A percentile compares a stretch with the other conserved stretches of the same genome.
Evolutionary conservation across 2,797 vertebrate species (phyloP).

Genomic region (Mallotus villosus): DNA sequence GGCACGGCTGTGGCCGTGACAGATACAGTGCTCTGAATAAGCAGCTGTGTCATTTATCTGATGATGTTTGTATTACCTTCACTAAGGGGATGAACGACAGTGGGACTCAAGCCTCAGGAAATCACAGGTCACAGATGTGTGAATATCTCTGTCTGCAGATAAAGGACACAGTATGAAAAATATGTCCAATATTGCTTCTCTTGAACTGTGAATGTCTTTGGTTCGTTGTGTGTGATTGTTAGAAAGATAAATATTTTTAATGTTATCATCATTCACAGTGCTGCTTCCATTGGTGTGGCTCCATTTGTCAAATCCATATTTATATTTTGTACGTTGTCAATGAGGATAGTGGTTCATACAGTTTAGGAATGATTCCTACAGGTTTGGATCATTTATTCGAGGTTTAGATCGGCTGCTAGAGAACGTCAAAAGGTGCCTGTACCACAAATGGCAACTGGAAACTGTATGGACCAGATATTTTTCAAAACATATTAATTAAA

Average conservation of each 20-base stretch:
- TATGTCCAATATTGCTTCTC: constrained; percentile 34
- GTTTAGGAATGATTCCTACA: too few relatives aligned
- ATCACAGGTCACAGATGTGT: constrained; percentile 29
- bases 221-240: constrained; percentile 17
- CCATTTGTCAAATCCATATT: too few relatives aligned
- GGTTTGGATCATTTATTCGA: background rate
- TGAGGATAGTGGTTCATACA: too few relatives aligned
- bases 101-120: constrained; percentile 38
- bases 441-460: too few relatives aligned
- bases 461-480: constrained; percentile 12
- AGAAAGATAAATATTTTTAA: constrained; percentile 43
- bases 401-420: too few relatives aligned
- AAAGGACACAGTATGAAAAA: constrained; percentile 41
- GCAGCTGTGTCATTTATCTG: constrained; percentile 17
- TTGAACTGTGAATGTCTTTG: constrained; percentile 37
- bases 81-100: constrained; percentile 52
- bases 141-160: constrained; percentile 46
- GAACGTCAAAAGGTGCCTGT: too few relatives aligned
- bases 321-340: too few relatives aligned
- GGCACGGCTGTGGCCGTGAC: too few relatives aligned
- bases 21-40: constrained; percentile 12
- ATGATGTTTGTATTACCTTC: constrained; percentile 38
- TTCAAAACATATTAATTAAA: constrained; percentile 24
- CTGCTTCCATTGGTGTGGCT: constrained; percentile 18
- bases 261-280: constrained; percentile 35